Percentiles rank a stretch among this genome's conserved stretches.
phyloP scores from a whole-genome alignment of 2,113 vertebrate genomes.

The Ammospiza caudacuta region DNA sequence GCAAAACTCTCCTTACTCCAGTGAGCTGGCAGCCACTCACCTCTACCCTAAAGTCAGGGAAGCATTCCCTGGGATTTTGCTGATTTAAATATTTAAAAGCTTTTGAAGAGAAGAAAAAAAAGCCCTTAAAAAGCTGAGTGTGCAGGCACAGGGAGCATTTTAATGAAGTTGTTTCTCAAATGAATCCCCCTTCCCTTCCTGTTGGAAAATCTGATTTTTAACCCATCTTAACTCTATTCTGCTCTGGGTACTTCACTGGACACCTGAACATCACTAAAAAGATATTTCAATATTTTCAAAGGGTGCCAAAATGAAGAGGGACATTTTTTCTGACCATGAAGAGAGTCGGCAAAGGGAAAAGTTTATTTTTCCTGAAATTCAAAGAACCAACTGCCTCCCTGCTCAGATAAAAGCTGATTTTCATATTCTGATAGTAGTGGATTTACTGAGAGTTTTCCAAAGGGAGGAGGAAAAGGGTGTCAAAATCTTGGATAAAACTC shows the following conservation, averaged over 20 bases:
- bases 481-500: not conserved
- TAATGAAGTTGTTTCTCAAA: slow-evolving; percentile 9
- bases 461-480: not conserved
- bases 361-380: not conserved
- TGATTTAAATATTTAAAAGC: slow-evolving; percentile 36
- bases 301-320: not conserved
- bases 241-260: not conserved
- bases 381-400: not conserved
- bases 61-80: not conserved
- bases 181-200: not conserved
- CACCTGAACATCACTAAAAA: not conserved
- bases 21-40: slow-evolving; percentile 3
- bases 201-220: not conserved
- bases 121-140: not conserved
- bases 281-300: not conserved
- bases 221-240: not conserved
- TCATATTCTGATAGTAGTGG: rapidly evolving
- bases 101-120: not conserved
- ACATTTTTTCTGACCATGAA: not conserved
- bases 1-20: not conserved
- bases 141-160: not conserved
- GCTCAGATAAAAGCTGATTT: not conserved
- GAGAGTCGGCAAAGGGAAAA: not conserved
- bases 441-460: not conserved
- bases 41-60: not conserved